A percentile compares a stretch with the other conserved stretches of the same genome.
Conservation (phyloP, 1,140 invertebrate genomes). For the Phenacoccus solenopsis region DNA sequence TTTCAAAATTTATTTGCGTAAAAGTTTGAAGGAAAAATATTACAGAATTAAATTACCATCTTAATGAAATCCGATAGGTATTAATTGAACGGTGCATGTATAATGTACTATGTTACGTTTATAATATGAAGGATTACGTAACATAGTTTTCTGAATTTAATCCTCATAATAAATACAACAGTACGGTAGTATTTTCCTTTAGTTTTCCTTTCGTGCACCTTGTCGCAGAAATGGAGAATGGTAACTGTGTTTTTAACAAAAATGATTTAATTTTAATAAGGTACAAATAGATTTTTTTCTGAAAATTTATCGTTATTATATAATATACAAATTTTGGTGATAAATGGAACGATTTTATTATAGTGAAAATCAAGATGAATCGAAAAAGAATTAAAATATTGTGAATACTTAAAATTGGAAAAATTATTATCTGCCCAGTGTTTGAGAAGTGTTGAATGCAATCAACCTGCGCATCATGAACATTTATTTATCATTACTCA, state of each 20-base stretch:
- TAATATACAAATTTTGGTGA: background rate
- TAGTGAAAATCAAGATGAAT: background rate
- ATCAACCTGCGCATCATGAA: conserved; percentile 67
- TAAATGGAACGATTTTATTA: background rate
- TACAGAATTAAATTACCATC: background rate
- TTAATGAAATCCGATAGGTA: background rate
- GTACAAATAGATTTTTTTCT: background rate
- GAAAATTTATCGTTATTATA: too few species aligned
- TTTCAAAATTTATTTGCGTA: background rate
- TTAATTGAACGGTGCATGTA: background rate
- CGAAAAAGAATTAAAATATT: conserved; percentile 39
- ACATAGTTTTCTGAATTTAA: background rate
- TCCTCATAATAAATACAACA: background rate
- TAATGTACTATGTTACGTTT: background rate
- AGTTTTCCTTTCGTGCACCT: background rate
- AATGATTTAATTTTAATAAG: background rate
- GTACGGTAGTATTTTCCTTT: background rate
- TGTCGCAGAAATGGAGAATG: background rate
- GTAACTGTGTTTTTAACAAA: background rate
- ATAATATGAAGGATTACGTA: background rate
- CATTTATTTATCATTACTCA: conserved; percentile 96
- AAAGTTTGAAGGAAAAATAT: background rate
- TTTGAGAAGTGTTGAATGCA: conserved; percentile 58
- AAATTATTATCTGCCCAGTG: conserved; percentile 75
- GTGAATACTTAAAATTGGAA: conserved; percentile 79